Evolutionary conservation across 2,888 invertebrate species (phyloP), one percentile per base, ranked within the genome.

Genomic region (Epistrophe eligans): DNA sequence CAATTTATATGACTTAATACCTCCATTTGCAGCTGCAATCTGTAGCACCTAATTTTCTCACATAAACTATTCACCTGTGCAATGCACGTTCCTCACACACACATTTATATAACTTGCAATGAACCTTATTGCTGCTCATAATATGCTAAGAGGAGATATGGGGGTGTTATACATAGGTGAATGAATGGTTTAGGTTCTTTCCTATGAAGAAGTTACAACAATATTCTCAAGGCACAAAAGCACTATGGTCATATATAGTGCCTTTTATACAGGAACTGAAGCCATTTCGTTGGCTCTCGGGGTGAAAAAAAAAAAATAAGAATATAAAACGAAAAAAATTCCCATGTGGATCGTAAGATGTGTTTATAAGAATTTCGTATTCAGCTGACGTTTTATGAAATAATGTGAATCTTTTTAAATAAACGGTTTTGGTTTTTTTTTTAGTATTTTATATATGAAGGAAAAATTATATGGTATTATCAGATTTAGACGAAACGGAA

Each of bases 1-100:
- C 82, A 79, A 87, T 87, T 87, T 87, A 79, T 74, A 50, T 82
- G 82, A 87, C 82, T 87, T 87, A 87, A 87, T 87, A 24, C 82
- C 79, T 57, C 58, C 77, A 82, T 82, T 82, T 82, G 55, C 60
- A 55, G 43, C 77, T 73, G 77, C 85, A 87, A 82, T 87, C 85
- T 87, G 85, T 74, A 82, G 79, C 82, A 82, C 82, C 85, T 87
- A 87, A 87, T 87, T 82, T 74, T 74, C 73, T 81, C 64, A 52
- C 82, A 87, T 87, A 87, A 87, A 87, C 85, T 87, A 87, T 82
- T 79, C 82, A 71, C 79, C 82, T 79, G 85, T 73, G 58, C 70
- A 43, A 11, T 43, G 77, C 85, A 87, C 85, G 82, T 82, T 74
- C 77, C 77, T 79, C 10, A 32, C 64, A 82, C 64, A 82, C 70